Base-by-base conservation (phyloP, 2,888 invertebrate species). In the Campopleginae sp. region DNA sequence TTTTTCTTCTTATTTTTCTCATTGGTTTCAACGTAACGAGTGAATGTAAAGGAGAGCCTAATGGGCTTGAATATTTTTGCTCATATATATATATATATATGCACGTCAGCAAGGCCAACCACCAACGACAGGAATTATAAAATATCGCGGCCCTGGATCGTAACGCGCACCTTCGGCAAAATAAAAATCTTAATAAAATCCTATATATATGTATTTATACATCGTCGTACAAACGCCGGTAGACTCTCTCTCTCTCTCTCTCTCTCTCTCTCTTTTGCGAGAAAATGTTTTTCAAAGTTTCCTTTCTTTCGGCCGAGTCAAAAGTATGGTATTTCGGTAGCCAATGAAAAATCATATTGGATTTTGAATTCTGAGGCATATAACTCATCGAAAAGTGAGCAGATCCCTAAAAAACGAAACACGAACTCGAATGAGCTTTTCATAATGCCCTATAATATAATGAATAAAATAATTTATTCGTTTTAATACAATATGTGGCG, bases 71-170 rank as follows among this genome's bases (percentile, higher is more conserved):
- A 87, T 86, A 87, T 77, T 85, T 84, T 74, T n/a, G n/a, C 68
- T 54, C 48, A 63, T 42, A 44, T 54, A 71, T 51, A 65, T 54
- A 71, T 51, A 65, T 19, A 51, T 33, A 33, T 23, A 58, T 68
- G 48, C 72, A 82, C 76, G 63, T 85, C 80, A 70, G 80, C 88
- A 88, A 88, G 88, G 88, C 86, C 88, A 88, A 87, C 87, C 81
- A 71, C 80, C 87, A 72, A 78, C 86, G 75, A 72, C 81, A 80
- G 58, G 85, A 85, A 82, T 85, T 82, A 85, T 85, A 85, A 82
- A 85, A 81, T 70, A 85, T 83, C 51, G 71, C 85, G 79, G 63
- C 75, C 78, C 54, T 82, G 78, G 79, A 79, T 81, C 78, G 81
- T 74, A 54, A 78, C 51, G 78, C 54, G 68, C 81, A 75, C 54